Conservation (phyloP, 2,888 invertebrate genomes). For the Hirtodrosophila cameraria region DNA sequence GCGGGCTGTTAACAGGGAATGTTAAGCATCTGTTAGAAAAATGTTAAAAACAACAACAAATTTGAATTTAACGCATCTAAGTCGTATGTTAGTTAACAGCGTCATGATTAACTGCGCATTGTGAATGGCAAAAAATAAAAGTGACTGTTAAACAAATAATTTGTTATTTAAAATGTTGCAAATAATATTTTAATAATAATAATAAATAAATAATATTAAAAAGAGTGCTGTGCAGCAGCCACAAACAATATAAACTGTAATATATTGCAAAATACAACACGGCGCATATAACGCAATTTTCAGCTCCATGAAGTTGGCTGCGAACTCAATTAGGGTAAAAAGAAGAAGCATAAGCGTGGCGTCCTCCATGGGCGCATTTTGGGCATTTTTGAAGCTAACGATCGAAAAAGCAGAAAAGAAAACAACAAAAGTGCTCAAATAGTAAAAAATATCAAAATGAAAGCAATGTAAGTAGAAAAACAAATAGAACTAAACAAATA, state of each 20-base stretch:
- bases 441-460: conserved; percentile 45
- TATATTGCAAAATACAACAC: conserved; percentile 1
- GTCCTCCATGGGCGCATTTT: conserved; percentile 67
- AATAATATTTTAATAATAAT: background rate
- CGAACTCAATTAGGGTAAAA: conserved; percentile 11
- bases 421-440: too few relatives aligned
- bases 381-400: conserved; percentile 70
- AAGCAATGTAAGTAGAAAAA: conserved; percentile 61
- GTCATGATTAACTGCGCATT: conserved; percentile 1
- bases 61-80: conserved; percentile 25
- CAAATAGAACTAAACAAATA: background rate
- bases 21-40: background rate
- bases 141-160: too few relatives aligned
- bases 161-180: background rate
- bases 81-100: conserved; percentile 19
- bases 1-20: too few relatives aligned
- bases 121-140: background rate
- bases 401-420: conserved; percentile 6
- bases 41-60: too few relatives aligned
- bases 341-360: conserved; percentile 63
- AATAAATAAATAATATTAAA: too few relatives aligned
- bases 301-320: conserved; percentile 29
- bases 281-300: conserved; percentile 4
- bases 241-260: background rate
- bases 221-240: too few relatives aligned